Conservation (phyloP, 2,888 invertebrate species). For the Heliconius aoede region DNA sequence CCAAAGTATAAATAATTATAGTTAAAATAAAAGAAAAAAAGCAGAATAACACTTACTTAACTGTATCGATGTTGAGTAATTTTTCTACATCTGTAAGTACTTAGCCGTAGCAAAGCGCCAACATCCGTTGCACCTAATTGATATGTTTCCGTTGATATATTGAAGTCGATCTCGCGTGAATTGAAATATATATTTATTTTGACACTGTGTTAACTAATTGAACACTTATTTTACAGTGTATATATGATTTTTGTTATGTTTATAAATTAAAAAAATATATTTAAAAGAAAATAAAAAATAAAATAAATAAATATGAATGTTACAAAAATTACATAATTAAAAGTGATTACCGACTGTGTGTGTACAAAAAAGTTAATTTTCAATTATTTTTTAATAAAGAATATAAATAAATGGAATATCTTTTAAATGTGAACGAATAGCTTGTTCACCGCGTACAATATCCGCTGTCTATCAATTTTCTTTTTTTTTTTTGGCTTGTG, state of each 20-base stretch:
- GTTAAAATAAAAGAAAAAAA: neutral
- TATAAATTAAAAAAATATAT: too few relatives aligned
- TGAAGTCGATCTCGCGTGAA: conserved; percentile 18
- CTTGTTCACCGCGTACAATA: conserved; percentile 3
- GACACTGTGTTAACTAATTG: neutral
- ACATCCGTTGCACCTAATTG: conserved; percentile 51
- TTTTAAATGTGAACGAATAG: neutral
- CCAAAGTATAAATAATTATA: neutral
- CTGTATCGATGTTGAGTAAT: neutral
- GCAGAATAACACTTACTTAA: neutral
- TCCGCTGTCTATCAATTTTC: conserved; percentile 8
- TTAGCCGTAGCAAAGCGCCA: conserved; percentile 30
- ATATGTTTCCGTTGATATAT: conserved; percentile 50
- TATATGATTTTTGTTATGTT: neutral
- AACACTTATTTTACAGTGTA: neutral
- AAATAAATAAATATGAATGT: too few relatives aligned
- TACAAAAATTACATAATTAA: too few relatives aligned
- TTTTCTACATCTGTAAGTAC: conserved; percentile 31
- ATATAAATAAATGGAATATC: neutral
- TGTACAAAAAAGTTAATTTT: too few relatives aligned
- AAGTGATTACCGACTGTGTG: too few relatives aligned
- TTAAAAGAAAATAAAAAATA: too few relatives aligned
- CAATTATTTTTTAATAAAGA: too few relatives aligned
- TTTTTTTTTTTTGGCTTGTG: conserved; percentile 1
- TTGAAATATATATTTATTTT: conserved; percentile 7